A percentile compares a stretch with the other conserved stretches of the same genome.
Evolutionary conservation across 2,797 vertebrate species (phyloP).

Genomic region (Neoniphon sammara): DNA sequence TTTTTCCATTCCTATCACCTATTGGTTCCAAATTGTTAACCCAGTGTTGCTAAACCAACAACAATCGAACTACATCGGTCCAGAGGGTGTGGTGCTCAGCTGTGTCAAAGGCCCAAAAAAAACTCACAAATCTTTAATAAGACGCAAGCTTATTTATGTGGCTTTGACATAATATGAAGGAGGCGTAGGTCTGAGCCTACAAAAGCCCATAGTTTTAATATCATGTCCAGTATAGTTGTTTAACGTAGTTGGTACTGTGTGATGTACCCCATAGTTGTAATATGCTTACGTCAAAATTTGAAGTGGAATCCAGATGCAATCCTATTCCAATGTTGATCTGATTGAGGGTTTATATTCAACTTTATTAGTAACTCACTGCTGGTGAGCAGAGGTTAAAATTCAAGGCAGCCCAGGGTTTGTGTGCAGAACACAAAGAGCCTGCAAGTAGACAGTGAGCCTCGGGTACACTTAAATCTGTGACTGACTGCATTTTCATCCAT

Average conservation of each 20-base stretch:
- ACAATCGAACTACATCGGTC: neutral
- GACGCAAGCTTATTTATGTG: neutral
- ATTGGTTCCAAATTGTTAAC: constrained; percentile 25
- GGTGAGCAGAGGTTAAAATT: neutral
- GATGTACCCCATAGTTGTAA: neutral
- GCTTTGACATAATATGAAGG: neutral
- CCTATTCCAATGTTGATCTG: neutral
- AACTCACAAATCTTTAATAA: neutral
- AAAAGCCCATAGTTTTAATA: neutral
- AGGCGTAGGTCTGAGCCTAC: neutral
- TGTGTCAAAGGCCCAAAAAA: neutral
- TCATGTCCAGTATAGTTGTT: neutral
- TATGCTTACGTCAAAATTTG: neutral
- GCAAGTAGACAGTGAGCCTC: neutral
- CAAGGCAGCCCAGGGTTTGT: neutral
- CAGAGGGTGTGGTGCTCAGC: neutral
- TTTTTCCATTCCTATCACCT: constrained; percentile 19
- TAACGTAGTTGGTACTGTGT: neutral
- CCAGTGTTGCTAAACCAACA: constrained; percentile 18
- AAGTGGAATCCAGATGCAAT: neutral
- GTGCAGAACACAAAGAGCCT: neutral
- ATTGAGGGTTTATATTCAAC: neutral
- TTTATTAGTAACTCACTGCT: neutral
- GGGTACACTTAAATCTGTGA: neutral
- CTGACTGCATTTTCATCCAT: neutral